Evolutionary conservation across 1,140 invertebrate species (phyloP), one percentile per base, ranked within the genome.

Genomic region (Halesus radiatus): DNA sequence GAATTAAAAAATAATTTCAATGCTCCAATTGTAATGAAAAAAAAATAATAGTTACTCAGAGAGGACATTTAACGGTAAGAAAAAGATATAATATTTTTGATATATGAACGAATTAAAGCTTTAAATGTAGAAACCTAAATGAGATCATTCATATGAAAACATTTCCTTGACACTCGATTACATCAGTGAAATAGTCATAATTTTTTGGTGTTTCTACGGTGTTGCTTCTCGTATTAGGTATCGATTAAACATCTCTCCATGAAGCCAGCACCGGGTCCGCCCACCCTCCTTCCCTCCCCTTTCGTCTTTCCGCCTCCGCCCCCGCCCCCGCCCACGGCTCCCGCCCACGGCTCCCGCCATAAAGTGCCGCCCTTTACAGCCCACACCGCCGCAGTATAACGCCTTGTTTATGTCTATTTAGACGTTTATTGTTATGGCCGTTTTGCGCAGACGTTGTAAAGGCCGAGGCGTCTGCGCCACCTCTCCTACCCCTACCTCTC

Each of bases 331-430:
- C 45, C 64, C 66, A n/a, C n/a, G n/a, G 18, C 26, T 0, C 32
- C 58, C 22, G 26, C 18, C 52, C 37, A 56, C 54, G 37, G 37
- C 29, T 15, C 22, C 75, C 64, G 80, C 82, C 82, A 79, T 83
- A 87, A 87, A 87, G 86, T 29, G 85, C 84, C 85, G 84, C 81
- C 83, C 84, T 81, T 81, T 83, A 83, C 81, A 83, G 82, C 84
- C 85, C 80, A 84, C 86, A 85, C 84, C 70, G 76, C 78, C 76
- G 80, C 81, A 26, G 75, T 82, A 81, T 85, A 85, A 84, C 84
- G 84, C 84, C 84, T 85, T 86, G 85, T 86, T 85, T 85, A 86
- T 86, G 86, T 86, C 85, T 86, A 86, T 87, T 87, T 87, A 86
- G 85, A 82, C 84, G 84, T 87, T 87, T 87, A 87, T 83, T 83